Base-by-base conservation (phyloP, 2,888 invertebrate species). In the Nymphalis c-album region DNA sequence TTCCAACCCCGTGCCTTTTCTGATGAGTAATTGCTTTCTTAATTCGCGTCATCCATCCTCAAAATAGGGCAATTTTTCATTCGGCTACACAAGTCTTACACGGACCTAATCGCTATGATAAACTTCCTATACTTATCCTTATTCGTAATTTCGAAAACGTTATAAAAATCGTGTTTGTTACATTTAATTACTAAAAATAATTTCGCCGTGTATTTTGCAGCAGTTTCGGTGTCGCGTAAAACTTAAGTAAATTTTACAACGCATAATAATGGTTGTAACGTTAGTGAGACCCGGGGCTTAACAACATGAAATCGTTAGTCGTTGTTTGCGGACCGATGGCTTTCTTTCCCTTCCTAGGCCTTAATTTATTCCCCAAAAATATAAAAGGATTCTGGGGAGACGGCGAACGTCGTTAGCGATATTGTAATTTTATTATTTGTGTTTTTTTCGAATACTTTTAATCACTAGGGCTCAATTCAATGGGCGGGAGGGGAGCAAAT, bases 381-480 rank as follows among this genome's bases (percentile, higher is more conserved):
- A 89, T 89, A 91, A 92, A 92, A 92, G 92, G 92, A 92, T 92
- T 91, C 86, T 82, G 85, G 84, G 87, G 88, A 90, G 87, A 80
- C 81, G 80, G 79, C 77, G 76, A 80, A 69, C 89, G 84, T 90
- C 90, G 93, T 93, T 93, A 93, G 90, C 91, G 90, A 93, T 92
- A 92, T 92, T 92, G 92, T 93, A 93, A 93, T 93, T 93, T 91
- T 90, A 92, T 93, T 92, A 92, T 92, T 93, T 92, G 91, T 93
- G 88, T 91, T 92, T 91, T 90, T 91, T 88, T 85, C 86, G 85
- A 88, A 88, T 90, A 89, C 90, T 91, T 92, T 93, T 93, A 92
- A 93, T 93, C 92, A 91, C 88, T 82, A 78, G 80, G 80, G 79
- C 75, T 69, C 77, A 75, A 82, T 80, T 84, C 83, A 81, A 81